Evolutionary conservation across 2,113 vertebrate genomes (phyloP).

Genomic region (Caloenas nicobarica): DNA sequence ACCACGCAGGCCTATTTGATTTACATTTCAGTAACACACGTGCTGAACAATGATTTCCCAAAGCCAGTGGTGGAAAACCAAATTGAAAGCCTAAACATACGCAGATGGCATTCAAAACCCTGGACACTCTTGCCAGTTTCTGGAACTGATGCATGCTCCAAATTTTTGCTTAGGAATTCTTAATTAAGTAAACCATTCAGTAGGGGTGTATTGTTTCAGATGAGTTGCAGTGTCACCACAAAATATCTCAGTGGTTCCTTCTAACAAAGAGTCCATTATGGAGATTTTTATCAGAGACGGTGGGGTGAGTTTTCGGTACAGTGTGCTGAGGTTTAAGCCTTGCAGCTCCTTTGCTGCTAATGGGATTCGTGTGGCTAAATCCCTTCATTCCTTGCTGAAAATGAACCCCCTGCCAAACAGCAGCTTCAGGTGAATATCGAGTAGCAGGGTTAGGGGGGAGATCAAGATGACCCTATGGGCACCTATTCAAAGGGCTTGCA

Average conservation of each 20-base stretch:
- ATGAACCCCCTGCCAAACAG: background rate
- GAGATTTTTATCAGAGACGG: background rate
- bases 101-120: slow-evolving; percentile 49
- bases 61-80: slow-evolving; percentile 15
- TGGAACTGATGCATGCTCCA: slow-evolving; percentile 45
- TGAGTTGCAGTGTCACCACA: slow-evolving; percentile 26
- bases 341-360: background rate
- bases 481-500: background rate
- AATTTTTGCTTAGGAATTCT: slow-evolving; percentile 71
- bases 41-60: background rate
- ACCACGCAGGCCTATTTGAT: background rate
- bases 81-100: slow-evolving; percentile 52
- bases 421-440: background rate
- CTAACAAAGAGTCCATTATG: slow-evolving; percentile 52
- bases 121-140: slow-evolving; percentile 32
- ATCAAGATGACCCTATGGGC: accelerated
- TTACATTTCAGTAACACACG: background rate
- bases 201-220: slow-evolving; percentile 50
- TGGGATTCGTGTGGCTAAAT: background rate
- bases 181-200: slow-evolving; percentile 57
- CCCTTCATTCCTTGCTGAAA: background rate
- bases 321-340: background rate
- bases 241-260: slow-evolving; percentile 2
- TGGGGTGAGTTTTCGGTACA: background rate
- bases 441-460: background rate